These are phyloP conservation scores for Scomber colias DNA, from an alignment of 2,113 vertebrate species.

Conservation along the genomic window DNA sequence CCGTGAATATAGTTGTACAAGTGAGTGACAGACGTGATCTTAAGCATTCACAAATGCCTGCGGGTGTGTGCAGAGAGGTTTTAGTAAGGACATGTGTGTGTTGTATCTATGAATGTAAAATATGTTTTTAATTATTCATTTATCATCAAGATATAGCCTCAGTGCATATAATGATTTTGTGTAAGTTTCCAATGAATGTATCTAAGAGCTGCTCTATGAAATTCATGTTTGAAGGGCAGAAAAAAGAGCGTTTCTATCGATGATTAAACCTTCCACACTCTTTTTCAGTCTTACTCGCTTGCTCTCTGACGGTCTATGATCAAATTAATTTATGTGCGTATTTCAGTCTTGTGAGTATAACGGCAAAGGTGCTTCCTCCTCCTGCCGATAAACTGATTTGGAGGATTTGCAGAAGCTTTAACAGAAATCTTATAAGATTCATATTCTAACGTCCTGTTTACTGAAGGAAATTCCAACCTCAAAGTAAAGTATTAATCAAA, in stretches of 20 bases:
- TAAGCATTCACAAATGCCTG: no score
- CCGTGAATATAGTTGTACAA: neutral
- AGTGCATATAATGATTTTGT: neutral
- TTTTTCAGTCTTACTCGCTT: neutral
- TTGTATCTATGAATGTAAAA: neutral
- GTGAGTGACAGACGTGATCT: no score
- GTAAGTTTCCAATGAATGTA: neutral
- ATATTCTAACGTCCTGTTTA: neutral
- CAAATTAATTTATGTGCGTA: neutral
- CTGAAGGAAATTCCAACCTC: neutral
- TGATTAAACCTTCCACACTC: slow-evolving; percentile 1
- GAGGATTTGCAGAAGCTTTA: neutral
- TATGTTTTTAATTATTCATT: neutral
- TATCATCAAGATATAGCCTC: neutral
- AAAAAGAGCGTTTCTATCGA: neutral
- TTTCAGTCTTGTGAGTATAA: neutral
- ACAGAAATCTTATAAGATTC: neutral
- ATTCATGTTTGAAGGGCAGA: slow-evolving; percentile 8
- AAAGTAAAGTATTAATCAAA: neutral
- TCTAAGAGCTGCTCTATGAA: slow-evolving; percentile 1
- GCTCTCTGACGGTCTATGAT: neutral
- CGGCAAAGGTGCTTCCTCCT: neutral
- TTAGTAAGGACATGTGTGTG: no score
- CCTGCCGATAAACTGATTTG: neutral
- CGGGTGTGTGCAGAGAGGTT: neutral